Evolutionary conservation across 1,140 invertebrate species (phyloP), one percentile per base, ranked within the genome.

Genomic region (Pseudomyrmex dendroicus): DNA sequence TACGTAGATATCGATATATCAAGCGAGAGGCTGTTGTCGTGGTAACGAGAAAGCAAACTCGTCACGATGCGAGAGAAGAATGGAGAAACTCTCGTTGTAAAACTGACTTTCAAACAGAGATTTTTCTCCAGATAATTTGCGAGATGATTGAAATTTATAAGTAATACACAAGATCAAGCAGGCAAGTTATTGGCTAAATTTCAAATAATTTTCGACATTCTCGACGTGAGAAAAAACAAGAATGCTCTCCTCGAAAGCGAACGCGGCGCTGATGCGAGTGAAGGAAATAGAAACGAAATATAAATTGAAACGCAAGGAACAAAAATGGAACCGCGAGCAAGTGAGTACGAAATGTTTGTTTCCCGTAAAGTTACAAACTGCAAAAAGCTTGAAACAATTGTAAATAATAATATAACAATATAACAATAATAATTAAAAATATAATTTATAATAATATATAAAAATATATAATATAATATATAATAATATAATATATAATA

Each of bases 201-300:
- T 48, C 56, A 13, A 13, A 66, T 52, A 50, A n/a, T 35, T 35
- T 35, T 35, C 5, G 35, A 35, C 73, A 64, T n/a, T 17, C 10
- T 74, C n/a, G 25, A 15, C 59, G 20, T 20, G 20, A 0, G 35
- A 68, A 48, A 66, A 25, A n/a, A 15, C 8, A 10, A 82, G 77
- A 70, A 93, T 92, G 91, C 84, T 90, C 62, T 74, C 66, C 3
- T 92, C 91, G 2, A 93, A 91, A 84, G 89, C 91, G 44, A 89
- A 86, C 8, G 89, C 89, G 2, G 91, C 90, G n/a, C 82, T 93
- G 25, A 68, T 82, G 67, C 84, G 89, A 7, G 54, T 93, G 12
- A 89, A 90, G 17, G 91, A 93, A 83, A 93, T 93, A 13, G 92
- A 93, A 44, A 84, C 88, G 46, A 93, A 93, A 72, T 93, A 93